Evolutionary conservation across 1,140 invertebrate genomes (phyloP), one percentile per base, ranked within the genome.

Genomic region (Phthorimaea operculella): DNA sequence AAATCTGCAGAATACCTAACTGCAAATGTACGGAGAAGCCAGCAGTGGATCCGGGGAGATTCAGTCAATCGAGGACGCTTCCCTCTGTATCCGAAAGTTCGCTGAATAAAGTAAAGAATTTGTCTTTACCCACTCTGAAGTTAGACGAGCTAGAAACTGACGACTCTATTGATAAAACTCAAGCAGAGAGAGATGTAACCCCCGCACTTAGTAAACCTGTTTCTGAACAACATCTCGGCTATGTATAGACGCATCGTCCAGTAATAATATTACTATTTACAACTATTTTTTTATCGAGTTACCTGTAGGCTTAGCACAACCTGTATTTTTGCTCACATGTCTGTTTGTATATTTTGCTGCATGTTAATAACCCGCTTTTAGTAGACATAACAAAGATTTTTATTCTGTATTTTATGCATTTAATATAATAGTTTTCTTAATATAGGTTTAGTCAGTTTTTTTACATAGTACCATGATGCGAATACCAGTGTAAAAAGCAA

Each of bases 201-300:
- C 54, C 65, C 5, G 55, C 56, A 50, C 49, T 79, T 12, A 73
- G 56, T 57, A 85, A 85, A 67, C 82, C 82, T 7, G 73, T 90
- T 78, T 88, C 88, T 64, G 90, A 91, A 85, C 88, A 90, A 78
- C 90, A 89, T 82, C 89, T 91, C 85, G 90, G 90, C 67, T 91
- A 90, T 82, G 88, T 91, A 58, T 90, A 86, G 83, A 45, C 15
- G 7, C 44, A 47, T 9, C 15, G 44, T 47, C 11, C 44, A 15
- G 3, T 47, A 42, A 11, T 42, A 42, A 42, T 4, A 3, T 42
- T 4, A 2, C 8, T n/a, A 14, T 42, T 42, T n/a, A 42, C 4
- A 42, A n/a, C n/a, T 47, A 17, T 15, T 1, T 9, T 47, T 47
- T 47, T 15, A 14, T 47, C 9, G 8, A 47, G 52, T 57, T 42